Base-by-base conservation (phyloP, 2,113 vertebrate genomes). In the Archilochus colubris region DNA sequence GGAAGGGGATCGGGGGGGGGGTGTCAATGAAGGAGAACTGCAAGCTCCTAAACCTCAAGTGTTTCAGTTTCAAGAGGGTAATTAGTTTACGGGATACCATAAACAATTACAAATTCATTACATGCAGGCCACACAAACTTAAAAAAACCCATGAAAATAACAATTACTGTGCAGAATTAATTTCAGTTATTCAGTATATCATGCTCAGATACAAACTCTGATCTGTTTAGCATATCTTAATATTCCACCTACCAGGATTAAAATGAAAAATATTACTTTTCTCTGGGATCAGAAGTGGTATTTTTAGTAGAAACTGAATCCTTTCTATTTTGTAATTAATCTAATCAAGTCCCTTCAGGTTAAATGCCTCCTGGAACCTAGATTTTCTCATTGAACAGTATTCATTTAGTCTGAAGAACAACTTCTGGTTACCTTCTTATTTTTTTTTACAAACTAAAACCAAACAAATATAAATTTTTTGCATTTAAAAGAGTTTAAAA, bases 211-310 rank as follows among this genome's bases (percentile, higher is more conserved):
- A 73, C 40, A 75, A 89, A 66, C 12, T 81, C 28, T 38, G 9
- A 66, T 86, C 79, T 66, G 53, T 25, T 12, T 10, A 67, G 24
- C n/a, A 5, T 33, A 63, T 70, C 50, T 82, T 84, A 79, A 38
- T 63, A 27, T 38, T 96, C 69, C 48, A 58, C 36, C 23, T 66
- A 54, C 30, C 43, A 54, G 36, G 23, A 55, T 64, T 40, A 77
- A 96, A 81, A 84, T 31, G 14, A 63, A 79, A 40, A 40, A 10
- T 40, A 68, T 74, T 85, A 48, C 46, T 94, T 50, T 93, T 67
- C 46, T 75, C 59, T 63, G 40, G 3, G 38, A 76, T 88, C 43
- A 64, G 46, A 88, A 54, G 24, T 30, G 72, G 7, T 36, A 40
- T 75, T 92, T 91, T 62, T 38, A 62, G 72, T 53, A 85, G 23